A percentile compares a stretch with the other conserved stretches of the same genome.
These are phyloP conservation scores for Vulpes lagopus DNA, from an alignment of 2,113 vertebrate species.

Conservation along the genomic window DNA sequence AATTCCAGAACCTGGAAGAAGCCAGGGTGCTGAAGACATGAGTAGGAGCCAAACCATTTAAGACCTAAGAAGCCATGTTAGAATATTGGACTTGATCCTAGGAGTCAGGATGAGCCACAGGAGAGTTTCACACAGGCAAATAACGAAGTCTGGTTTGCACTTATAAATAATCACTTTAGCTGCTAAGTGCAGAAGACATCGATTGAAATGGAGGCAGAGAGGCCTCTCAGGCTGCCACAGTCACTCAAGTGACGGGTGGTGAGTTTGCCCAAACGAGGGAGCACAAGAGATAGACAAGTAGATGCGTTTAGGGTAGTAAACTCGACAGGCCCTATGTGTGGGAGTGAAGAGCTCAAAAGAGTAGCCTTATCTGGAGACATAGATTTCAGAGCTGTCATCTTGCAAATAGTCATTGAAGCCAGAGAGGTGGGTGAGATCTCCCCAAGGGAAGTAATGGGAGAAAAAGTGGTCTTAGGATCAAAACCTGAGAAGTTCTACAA, in stretches of 20 bases:
- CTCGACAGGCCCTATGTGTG: fast-evolving
- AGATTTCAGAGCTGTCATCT: neutral
- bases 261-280: neutral
- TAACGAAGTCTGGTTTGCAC: neutral
- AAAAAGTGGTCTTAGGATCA: neutral
- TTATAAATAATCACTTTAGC: neutral
- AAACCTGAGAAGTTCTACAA: neutral
- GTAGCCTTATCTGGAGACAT: neutral
- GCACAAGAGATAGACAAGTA: neutral
- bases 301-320: neutral
- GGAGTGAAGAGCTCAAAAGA: neutral
- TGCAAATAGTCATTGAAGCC: neutral
- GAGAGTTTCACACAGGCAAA: neutral
- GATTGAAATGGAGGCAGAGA: neutral
- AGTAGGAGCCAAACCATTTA: neutral
- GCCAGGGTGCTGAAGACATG: neutral
- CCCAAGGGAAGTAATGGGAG: neutral
- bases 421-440: neutral
- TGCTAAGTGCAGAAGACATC: neutral
- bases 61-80: neutral
- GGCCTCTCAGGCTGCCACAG: neutral
- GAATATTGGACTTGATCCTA: neutral
- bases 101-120: neutral
- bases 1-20: neutral
- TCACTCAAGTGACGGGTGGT: neutral